phyloP scores from a whole-genome alignment of 37 sponge, comb jelly and placozoan genomes.

The Theonella swinhoei region DNA sequence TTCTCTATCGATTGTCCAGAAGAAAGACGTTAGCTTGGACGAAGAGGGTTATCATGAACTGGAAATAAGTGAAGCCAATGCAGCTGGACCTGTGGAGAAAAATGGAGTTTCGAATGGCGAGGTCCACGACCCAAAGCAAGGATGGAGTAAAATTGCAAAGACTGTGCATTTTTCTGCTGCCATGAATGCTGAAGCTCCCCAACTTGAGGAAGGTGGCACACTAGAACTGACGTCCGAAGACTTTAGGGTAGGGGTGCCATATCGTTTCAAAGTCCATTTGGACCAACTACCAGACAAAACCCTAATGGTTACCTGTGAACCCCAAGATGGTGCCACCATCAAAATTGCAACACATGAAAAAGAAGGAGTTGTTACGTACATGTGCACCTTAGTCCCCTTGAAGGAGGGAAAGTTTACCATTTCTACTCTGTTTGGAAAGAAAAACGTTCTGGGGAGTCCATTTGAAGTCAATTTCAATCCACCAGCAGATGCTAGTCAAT shows the following conservation, averaged over 20 bases:
- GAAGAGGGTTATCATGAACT: background rate
- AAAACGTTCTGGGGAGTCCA: conserved; percentile 59
- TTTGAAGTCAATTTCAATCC: conserved; percentile 49
- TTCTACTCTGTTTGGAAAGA: background rate
- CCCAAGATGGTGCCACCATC: conserved; percentile 30
- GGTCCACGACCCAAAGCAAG: background rate
- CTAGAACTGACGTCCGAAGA: conserved; percentile 41
- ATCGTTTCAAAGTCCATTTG: conserved; percentile 64
- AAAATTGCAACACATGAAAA: background rate
- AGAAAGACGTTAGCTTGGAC: background rate
- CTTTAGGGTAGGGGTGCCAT: conserved; percentile 54
- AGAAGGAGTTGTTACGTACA: background rate
- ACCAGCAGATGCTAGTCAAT: conserved; percentile 66
- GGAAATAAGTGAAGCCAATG: background rate
- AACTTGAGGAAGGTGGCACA: background rate
- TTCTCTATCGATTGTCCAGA: background rate
- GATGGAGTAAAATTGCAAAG: background rate
- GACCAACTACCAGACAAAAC: conserved; percentile 38
- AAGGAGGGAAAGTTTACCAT: conserved; percentile 11
- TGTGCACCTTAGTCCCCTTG: conserved; percentile 10
- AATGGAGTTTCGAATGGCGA: background rate
- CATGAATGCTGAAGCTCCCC: background rate
- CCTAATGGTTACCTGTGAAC: conserved; percentile 18
- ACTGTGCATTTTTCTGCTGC: background rate
- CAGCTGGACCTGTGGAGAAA: background rate